A percentile compares a stretch with the other conserved stretches of the same genome.
These are phyloP conservation scores for Brenthis ino DNA, from an alignment of 2,888 invertebrate species.

Conservation along the genomic window DNA sequence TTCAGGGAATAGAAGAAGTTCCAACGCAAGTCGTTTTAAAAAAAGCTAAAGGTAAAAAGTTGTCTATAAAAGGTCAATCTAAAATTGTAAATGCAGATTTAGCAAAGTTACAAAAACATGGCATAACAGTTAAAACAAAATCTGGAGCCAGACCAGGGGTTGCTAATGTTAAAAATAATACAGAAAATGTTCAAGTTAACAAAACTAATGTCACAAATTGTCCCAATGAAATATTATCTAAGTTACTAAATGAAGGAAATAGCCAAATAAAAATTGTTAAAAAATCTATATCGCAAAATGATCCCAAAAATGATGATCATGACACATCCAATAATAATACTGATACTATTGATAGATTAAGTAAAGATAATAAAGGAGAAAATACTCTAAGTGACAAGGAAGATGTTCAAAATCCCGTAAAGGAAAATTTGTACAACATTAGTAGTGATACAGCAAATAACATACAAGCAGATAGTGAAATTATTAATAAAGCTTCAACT, in stretches of 20 bases:
- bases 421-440: not conserved
- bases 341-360: slow-evolving; percentile 22
- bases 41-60: slow-evolving; percentile 60
- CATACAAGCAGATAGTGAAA: not conserved
- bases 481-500: not conserved
- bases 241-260: slow-evolving; percentile 67
- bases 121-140: slow-evolving; percentile 69
- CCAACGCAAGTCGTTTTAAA: slow-evolving; percentile 67
- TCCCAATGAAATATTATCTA: slow-evolving; percentile 64
- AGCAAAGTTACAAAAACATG: slow-evolving; percentile 69
- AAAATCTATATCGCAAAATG: slow-evolving; percentile 47
- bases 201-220: slow-evolving; percentile 33
- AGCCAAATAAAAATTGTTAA: slow-evolving; percentile 73
- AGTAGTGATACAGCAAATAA: not conserved
- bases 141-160: slow-evolving; percentile 36
- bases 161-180: slow-evolving; percentile 30
- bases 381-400: not conserved
- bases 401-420: not conserved
- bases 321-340: slow-evolving; percentile 25
- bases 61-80: slow-evolving; percentile 41
- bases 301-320: slow-evolving; percentile 29
- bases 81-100: slow-evolving; percentile 56
- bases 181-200: slow-evolving; percentile 29
- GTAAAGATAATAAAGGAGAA: slow-evolving; percentile 7
- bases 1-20: slow-evolving; percentile 76